Evolutionary conservation across 2,888 invertebrate genomes (phyloP).

Genomic region (Lasioglossum figueresi): DNA sequence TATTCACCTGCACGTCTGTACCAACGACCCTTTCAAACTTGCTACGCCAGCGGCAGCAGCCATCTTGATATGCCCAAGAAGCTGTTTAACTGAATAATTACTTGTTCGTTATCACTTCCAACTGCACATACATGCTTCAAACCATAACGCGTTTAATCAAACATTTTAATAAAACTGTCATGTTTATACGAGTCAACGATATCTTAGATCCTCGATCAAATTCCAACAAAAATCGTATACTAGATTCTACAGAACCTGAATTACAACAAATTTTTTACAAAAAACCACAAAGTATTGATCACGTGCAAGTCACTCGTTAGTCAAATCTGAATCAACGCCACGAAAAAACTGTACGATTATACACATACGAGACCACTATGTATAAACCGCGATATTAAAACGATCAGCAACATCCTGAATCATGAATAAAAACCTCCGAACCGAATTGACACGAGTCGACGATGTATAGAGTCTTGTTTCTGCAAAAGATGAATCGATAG

Average conservation of each 20-base stretch:
- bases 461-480: neutral
- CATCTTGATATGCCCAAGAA: slow-evolving; percentile 40
- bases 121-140: neutral
- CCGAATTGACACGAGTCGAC: neutral
- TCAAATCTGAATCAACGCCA: neutral
- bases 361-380: neutral
- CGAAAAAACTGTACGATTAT: neutral
- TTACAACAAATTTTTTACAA: neutral
- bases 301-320: neutral
- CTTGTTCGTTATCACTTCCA: neutral
- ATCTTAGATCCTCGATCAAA: neutral
- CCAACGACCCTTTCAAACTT: neutral
- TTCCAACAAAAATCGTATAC: neutral
- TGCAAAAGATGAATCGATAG: neutral
- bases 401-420: neutral
- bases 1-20: slow-evolving; percentile 14
- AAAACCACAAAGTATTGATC: neutral
- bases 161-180: neutral
- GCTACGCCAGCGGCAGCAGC: slow-evolving; percentile 12
- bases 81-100: neutral
- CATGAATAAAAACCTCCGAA: neutral
- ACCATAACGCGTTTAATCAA: neutral
- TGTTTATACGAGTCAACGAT: neutral
- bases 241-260: neutral
- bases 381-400: neutral